Conservation (phyloP, 2,888 invertebrate genomes). For the Lucinisca nassula region DNA sequence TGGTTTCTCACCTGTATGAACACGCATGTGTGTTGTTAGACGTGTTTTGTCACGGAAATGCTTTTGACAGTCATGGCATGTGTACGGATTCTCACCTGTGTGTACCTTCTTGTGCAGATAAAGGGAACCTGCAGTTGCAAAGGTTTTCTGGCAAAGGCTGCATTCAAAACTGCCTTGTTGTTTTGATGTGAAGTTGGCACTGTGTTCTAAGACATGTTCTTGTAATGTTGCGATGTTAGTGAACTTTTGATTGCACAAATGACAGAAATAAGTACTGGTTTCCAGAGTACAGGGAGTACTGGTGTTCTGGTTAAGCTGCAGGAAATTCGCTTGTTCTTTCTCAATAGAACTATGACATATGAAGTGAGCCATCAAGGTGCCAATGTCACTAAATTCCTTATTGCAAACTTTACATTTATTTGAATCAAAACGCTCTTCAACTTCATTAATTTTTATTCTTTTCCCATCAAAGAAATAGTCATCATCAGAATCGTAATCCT, state of each 20-base stretch:
- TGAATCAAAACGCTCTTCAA: neutral
- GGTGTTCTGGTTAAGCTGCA: neutral
- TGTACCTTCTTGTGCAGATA: conserved; percentile 44
- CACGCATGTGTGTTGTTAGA: conserved; percentile 48
- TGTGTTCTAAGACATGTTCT: conserved; percentile 40
- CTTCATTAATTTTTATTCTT: neutral
- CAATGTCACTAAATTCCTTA: conserved; percentile 22
- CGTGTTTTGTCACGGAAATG: conserved; percentile 49
- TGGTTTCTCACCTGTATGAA: conserved; percentile 50
- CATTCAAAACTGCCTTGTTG: neutral
- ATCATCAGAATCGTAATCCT: conserved; percentile 24
- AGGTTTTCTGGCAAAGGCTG: conserved; percentile 24
- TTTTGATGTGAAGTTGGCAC: neutral
- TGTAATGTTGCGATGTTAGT: conserved; percentile 28
- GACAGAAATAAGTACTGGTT: conserved; percentile 47
- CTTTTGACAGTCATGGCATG: conserved; percentile 38
- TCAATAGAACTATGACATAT: conserved; percentile 41
- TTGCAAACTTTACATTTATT: conserved; percentile 31
- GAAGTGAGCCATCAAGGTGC: conserved; percentile 34
- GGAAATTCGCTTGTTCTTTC: conserved; percentile 18
- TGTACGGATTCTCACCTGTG: conserved; percentile 48
- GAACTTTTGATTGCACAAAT: conserved; percentile 54
- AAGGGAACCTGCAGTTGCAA: conserved; percentile 34
- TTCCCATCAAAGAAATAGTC: conserved; percentile 25
- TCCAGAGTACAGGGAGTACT: neutral